Evolutionary conservation across 2,888 invertebrate species (phyloP).

Genomic region (Andrena dorsata): DNA sequence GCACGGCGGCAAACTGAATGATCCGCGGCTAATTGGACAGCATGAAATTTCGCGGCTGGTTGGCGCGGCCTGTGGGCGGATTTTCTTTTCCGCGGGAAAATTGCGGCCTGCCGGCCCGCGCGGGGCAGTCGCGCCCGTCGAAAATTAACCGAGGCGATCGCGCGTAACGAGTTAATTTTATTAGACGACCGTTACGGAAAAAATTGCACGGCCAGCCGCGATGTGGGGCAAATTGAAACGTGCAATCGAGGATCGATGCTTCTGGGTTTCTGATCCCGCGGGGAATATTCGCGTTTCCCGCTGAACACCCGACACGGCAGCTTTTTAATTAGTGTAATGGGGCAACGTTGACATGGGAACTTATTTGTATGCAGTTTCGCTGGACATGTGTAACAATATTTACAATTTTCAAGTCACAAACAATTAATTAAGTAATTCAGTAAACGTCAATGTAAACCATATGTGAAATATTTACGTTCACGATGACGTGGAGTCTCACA

Average conservation of each 20-base stretch:
- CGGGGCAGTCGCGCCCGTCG: background rate
- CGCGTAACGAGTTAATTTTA: conserved; percentile 52
- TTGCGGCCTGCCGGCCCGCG: background rate
- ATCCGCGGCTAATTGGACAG: conserved; percentile 75
- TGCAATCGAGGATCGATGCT: background rate
- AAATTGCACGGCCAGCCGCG: conserved; percentile 6
- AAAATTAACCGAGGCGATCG: conserved; percentile 36
- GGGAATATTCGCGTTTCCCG: background rate
- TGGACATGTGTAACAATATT: too few species aligned
- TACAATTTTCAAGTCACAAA: too few species aligned
- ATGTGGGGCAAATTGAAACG: conserved; percentile 25
- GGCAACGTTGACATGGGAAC: too few species aligned
- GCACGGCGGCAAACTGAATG: conserved; percentile 72
- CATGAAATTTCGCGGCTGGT: conserved; percentile 70
- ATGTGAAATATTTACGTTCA: too few species aligned
- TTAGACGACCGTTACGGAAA: conserved; percentile 42
- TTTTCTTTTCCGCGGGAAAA: conserved; percentile 49
- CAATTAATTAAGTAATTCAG: too few species aligned
- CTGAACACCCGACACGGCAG: conserved; percentile 3
- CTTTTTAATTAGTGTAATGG: conserved; percentile 24
- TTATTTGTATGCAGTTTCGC: too few species aligned
- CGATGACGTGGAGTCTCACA: too few species aligned
- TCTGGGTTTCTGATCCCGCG: conserved; percentile 1
- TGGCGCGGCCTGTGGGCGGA: conserved; percentile 7
- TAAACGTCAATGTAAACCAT: too few species aligned